Percentiles rank a stretch among this genome's conserved stretches.
Evolutionary conservation across 2,888 invertebrate genomes (phyloP).

Genomic region (Hydriomena furcata): DNA sequence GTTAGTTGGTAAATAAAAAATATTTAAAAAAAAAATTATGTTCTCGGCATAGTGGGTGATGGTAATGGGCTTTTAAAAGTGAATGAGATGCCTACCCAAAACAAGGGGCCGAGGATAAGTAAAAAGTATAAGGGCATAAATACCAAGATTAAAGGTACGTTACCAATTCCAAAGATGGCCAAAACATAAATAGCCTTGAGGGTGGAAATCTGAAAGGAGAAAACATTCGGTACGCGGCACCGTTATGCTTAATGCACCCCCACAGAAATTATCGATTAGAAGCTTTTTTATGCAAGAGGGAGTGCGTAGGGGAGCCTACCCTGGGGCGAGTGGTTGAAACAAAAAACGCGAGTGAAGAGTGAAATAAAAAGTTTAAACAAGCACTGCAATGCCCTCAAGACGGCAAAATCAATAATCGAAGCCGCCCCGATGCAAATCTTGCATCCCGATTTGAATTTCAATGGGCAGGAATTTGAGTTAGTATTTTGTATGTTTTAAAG

Average conservation of each 20-base stretch:
- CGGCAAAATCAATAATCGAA: conserved; percentile 80
- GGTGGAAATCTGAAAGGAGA: conserved; percentile 78
- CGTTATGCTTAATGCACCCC: conserved; percentile 84
- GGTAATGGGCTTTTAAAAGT: conserved; percentile 14
- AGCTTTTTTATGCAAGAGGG: conserved; percentile 84
- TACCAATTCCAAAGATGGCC: conserved; percentile 69
- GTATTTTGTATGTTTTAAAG: conserved; percentile 43
- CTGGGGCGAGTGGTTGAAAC: conserved; percentile 79
- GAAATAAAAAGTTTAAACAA: conserved; percentile 84
- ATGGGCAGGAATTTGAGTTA: conserved; percentile 66
- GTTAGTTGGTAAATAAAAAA: too few relatives aligned
- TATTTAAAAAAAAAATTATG: neutral
- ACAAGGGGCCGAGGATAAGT: conserved; percentile 17
- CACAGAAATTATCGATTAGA: conserved; percentile 84
- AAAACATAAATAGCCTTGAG: conserved; percentile 76
- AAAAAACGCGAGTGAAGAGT: conserved; percentile 82
- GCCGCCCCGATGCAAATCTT: conserved; percentile 77
- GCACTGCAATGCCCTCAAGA: conserved; percentile 80
- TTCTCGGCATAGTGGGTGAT: neutral
- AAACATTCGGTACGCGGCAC: conserved; percentile 70
- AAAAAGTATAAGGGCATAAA: conserved; percentile 38
- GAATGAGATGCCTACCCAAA: conserved; percentile 13
- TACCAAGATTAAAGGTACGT: conserved; percentile 46
- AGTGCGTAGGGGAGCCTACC: conserved; percentile 72
- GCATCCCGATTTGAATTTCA: conserved; percentile 80